These are phyloP conservation scores for Cyphomyrmex costatus DNA, from an alignment of 1,140 invertebrate genomes.

Conservation along the genomic window DNA sequence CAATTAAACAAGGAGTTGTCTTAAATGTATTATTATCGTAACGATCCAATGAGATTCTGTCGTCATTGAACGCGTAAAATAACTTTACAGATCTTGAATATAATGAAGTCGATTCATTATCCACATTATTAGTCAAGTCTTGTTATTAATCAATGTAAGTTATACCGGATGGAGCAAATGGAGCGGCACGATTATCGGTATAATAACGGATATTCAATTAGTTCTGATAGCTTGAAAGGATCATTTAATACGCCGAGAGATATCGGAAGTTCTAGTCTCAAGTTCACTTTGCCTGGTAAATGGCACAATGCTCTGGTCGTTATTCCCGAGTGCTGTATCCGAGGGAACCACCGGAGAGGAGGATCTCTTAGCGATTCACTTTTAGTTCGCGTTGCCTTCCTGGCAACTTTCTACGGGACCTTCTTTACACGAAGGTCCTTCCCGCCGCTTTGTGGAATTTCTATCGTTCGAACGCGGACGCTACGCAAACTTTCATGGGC, in stretches of 20 bases:
- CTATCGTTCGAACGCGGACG: slow-evolving; percentile 10
- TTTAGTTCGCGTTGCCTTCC: slow-evolving; percentile 28
- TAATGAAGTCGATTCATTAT: background rate
- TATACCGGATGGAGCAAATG: background rate
- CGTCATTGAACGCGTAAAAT: background rate
- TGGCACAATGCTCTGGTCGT: background rate
- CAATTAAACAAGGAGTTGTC: background rate
- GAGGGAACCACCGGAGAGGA: slow-evolving; percentile 34
- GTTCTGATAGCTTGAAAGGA: background rate
- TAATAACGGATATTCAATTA: slow-evolving; percentile 10
- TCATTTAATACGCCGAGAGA: slow-evolving; percentile 7
- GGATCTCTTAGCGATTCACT: slow-evolving; percentile 52
- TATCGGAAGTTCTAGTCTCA: background rate
- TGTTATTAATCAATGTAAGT: slow-evolving; percentile 10
- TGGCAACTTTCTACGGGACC: slow-evolving; percentile 30
- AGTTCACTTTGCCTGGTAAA: slow-evolving; percentile 9
- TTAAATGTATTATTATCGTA: background rate
- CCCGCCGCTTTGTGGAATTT: slow-evolving; percentile 50
- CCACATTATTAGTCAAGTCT: background rate
- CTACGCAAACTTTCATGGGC: background rate
- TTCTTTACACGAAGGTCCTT: slow-evolving; percentile 39
- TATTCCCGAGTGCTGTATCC: slow-evolving; percentile 48
- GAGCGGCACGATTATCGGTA: background rate
- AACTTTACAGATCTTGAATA: background rate
- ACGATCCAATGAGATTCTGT: background rate